Conservation (phyloP, 2,888 invertebrate genomes). For the Euproctis similis region DNA sequence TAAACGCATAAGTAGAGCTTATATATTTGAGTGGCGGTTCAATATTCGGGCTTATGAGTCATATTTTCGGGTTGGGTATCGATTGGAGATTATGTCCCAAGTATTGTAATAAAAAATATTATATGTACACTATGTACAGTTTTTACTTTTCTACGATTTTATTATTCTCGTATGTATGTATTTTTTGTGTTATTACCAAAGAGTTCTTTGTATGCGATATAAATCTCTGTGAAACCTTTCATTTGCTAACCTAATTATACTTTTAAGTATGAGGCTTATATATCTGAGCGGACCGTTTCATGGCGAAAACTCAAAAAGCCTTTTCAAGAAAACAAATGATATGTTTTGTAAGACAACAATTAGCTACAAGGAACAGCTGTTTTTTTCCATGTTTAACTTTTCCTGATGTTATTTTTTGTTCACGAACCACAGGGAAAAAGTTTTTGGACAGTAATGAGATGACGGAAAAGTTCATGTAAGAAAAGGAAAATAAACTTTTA, state of each 20-base stretch:
- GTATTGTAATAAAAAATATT: too few relatives aligned
- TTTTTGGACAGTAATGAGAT: conserved; percentile 22
- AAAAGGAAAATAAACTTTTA: conserved; percentile 10
- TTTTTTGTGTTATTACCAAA: too few relatives aligned
- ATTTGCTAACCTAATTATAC: conserved; percentile 15
- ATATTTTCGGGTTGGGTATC: too few relatives aligned
- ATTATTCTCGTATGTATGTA: too few relatives aligned
- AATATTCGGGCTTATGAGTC: too few relatives aligned
- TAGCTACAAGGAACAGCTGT: conserved; percentile 6
- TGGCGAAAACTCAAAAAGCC: neutral
- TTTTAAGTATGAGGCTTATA: conserved; percentile 8
- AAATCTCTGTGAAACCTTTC: too few relatives aligned
- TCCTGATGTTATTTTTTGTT: conserved; percentile 19
- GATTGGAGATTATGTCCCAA: too few relatives aligned
- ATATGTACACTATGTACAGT: too few relatives aligned
- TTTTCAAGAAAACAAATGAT: neutral
- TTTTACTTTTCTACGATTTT: too few relatives aligned
- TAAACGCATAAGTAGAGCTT: too few relatives aligned
- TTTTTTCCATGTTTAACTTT: conserved; percentile 10
- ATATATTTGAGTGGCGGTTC: too few relatives aligned
- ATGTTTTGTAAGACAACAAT: conserved; percentile 1
- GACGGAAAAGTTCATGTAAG: conserved; percentile 16
- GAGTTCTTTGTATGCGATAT: too few relatives aligned
- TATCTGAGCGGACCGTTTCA: neutral
- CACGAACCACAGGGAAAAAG: conserved; percentile 16